A percentile compares a stretch with the other conserved stretches of the same genome.
These are phyloP conservation scores for Mizuhopecten yessoensis DNA, from an alignment of 1,140 invertebrate species.

Conservation along the genomic window DNA sequence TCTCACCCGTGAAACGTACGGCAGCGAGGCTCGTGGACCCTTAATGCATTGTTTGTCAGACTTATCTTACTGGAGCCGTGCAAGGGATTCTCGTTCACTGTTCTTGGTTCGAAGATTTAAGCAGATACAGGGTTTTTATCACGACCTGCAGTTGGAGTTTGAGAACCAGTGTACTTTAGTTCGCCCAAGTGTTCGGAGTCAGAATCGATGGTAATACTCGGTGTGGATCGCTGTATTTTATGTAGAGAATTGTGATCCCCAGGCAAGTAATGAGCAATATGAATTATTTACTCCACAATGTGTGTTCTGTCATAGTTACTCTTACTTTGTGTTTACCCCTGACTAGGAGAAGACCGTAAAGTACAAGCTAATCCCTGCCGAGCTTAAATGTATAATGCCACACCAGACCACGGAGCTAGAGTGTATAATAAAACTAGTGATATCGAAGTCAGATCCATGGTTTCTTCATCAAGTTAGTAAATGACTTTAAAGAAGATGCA, in stretches of 20 bases:
- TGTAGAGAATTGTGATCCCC: not conserved
- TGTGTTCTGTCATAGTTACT: slow-evolving; percentile 17
- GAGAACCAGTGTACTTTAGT: slow-evolving; percentile 18
- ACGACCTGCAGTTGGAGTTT: not conserved
- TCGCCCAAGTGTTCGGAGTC: not conserved
- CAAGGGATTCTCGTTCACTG: not conserved
- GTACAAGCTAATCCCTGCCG: not conserved
- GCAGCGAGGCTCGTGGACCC: not conserved
- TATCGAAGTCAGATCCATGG: not conserved
- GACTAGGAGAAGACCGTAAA: not conserved
- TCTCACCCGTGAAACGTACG: not conserved
- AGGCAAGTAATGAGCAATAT: slow-evolving; percentile 27
- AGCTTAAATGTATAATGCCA: not conserved
- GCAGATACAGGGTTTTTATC: not conserved
- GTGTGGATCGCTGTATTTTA: slow-evolving; percentile 33
- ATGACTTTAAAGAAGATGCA: not conserved
- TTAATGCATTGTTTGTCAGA: not conserved
- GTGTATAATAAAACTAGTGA: not conserved
- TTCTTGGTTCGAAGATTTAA: slow-evolving; percentile 22
- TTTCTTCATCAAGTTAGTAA: not conserved
- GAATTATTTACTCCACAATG: not conserved
- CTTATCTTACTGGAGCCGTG: not conserved
- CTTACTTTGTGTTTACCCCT: slow-evolving; percentile 14
- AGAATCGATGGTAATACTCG: slow-evolving; percentile 37
- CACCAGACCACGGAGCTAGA: not conserved